phyloP scores from a whole-genome alignment of 1,140 invertebrate species.

The Drosophila mayri region DNA sequence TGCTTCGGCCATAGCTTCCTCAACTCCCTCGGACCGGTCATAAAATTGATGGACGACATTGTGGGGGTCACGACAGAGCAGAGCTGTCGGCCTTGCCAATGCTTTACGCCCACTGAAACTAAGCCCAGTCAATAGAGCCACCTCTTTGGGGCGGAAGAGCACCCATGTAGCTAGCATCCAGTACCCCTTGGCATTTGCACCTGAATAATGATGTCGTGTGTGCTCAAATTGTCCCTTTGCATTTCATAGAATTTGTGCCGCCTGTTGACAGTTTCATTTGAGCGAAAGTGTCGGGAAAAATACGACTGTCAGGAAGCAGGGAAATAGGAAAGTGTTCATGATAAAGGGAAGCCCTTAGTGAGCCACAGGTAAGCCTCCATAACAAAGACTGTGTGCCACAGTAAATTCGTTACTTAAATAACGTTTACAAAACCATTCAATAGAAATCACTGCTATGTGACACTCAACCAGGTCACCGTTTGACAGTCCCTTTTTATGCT shows the following conservation, averaged over 20 bases:
- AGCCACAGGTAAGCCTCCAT: neutral
- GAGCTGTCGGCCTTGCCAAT: slow-evolving; percentile 29
- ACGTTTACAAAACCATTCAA: neutral
- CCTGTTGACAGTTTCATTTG: slow-evolving; percentile 67
- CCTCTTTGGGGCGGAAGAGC: neutral
- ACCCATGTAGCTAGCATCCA: neutral
- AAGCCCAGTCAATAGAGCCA: slow-evolving; percentile 11
- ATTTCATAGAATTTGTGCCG: slow-evolving; percentile 39
- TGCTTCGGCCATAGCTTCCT: slow-evolving; percentile 21
- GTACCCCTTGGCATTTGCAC: slow-evolving; percentile 51
- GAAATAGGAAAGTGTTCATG: slow-evolving; percentile 28
- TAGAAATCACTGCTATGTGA: neutral
- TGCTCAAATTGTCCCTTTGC: slow-evolving; percentile 50
- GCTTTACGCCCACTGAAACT: slow-evolving; percentile 1
- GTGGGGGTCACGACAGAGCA: slow-evolving; percentile 26
- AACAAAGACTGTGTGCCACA: neutral
- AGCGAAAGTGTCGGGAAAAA: slow-evolving; percentile 26
- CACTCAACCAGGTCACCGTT: slow-evolving; percentile 11
- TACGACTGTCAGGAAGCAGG: slow-evolving; percentile 23
- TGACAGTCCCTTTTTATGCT: slow-evolving; percentile 11
- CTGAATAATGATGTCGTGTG: slow-evolving; percentile 60
- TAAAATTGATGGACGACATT: slow-evolving; percentile 49
- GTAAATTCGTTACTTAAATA: neutral
- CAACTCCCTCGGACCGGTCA: slow-evolving; percentile 30
- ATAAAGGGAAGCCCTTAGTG: slow-evolving; percentile 13